phyloP scores from a whole-genome alignment of 2,797 vertebrate species.

The Octomys mimax region DNA sequence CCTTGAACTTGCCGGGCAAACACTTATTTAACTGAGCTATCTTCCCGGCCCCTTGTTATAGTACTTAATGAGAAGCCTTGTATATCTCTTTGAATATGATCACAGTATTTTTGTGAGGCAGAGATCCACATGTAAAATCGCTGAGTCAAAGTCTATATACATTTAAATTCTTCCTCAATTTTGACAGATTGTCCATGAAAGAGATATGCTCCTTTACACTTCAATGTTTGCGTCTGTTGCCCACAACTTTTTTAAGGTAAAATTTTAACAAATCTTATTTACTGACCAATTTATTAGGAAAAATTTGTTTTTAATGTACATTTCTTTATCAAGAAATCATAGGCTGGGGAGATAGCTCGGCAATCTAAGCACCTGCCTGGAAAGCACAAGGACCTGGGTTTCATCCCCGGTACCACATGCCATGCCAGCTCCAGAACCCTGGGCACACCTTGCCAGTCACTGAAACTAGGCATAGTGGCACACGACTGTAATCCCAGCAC shows the following conservation, averaged over 20 bases:
- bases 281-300: neutral
- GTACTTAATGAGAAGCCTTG: neutral
- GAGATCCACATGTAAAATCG: neutral
- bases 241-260: neutral
- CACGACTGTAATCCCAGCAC: too few species aligned
- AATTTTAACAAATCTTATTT: conserved; percentile 3
- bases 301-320: conserved; percentile 4
- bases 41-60: neutral
- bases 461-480: too few species aligned
- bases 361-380: too few species aligned
- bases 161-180: neutral
- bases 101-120: neutral
- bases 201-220: neutral
- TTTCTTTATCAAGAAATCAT: conserved; percentile 26
- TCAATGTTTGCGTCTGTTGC: neutral
- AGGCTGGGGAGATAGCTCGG: too few species aligned
- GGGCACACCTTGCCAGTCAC: too few species aligned
- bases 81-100: neutral
- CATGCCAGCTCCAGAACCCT: too few species aligned
- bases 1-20: too few species aligned
- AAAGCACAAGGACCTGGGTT: too few species aligned
- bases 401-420: too few species aligned
- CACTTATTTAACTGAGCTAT: too few species aligned
- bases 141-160: neutral
- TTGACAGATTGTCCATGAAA: neutral